Base-by-base conservation (phyloP, 2,113 vertebrate species). In the Chloropsis cyanopogon region DNA sequence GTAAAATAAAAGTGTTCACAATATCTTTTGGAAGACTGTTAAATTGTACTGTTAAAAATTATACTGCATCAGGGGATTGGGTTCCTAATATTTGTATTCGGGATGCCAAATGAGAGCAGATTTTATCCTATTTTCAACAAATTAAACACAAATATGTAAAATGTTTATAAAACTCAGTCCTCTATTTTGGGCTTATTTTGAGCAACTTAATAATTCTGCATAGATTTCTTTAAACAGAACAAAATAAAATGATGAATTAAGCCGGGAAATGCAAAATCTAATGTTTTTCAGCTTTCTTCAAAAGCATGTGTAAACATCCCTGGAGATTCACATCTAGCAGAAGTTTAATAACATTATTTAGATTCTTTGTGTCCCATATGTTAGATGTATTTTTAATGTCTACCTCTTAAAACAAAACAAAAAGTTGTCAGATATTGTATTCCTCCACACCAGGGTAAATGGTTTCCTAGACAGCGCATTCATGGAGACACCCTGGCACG, bases 1-100 rank as follows among this genome's bases (percentile, higher is more conserved):
- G 57, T 93, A 75, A 91, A 92, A 91, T 68, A 75, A 79, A 57
- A 84, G 86, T 46, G 50, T 81, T n/a, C 69, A 95, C 86, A 82
- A 54, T 65, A 91, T 96, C 90, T 93, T 81, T 68, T 85, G 91
- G 93, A 94, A 46, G 10, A 91, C 49, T 57, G 28, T 93, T 39
- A 23, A 81, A 90, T 73, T 20, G 69, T 44, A 92, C 92, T 81
- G 71, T 94, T 91, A 96, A 92, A 97, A 97, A 95, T 97, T 94
- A 96, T 39, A 95, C 90, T 92, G 91, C 75, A 96, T 83, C 92
- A 66, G 76, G 87, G 93, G 92, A 94, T 69, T 82, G 52, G 87
- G 93, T 97, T 97, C 96, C 96, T 97, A 98, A 98, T 98, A 97
- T 98, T 98, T 98, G 97, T 96, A 97, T 97, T 97, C 3, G 60